Evolutionary conservation across 1,140 invertebrate species (phyloP).

Genomic region (Babylonia areolata): DNA sequence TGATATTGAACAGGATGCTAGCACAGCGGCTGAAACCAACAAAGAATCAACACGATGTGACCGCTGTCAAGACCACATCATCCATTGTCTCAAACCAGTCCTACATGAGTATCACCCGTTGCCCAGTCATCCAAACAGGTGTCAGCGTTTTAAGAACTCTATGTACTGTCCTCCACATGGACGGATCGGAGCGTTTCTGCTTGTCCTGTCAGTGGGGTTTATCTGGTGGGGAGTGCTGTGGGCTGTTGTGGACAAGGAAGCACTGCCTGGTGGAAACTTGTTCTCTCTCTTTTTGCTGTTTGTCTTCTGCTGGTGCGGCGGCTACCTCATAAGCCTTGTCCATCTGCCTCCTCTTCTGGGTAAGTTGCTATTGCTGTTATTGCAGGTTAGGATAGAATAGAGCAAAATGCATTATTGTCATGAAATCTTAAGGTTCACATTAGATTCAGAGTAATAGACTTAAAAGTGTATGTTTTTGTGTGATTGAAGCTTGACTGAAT

Average conservation of each 20-base stretch:
- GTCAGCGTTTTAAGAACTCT: conserved; percentile 58
- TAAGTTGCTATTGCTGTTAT: conserved; percentile 47
- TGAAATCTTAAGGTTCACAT: too few species aligned
- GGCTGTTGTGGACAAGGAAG: conserved; percentile 84
- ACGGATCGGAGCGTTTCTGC: conserved; percentile 61
- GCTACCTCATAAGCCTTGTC: conserved; percentile 85
- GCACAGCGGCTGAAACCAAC: not conserved
- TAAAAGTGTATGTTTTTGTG: too few species aligned
- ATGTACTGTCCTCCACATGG: conserved; percentile 75
- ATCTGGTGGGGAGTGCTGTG: conserved; percentile 87
- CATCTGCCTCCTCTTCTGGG: conserved; percentile 85
- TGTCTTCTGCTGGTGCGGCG: conserved; percentile 84
- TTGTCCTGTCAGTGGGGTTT: conserved; percentile 80
- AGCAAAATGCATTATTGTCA: too few species aligned
- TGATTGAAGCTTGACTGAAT: too few species aligned
- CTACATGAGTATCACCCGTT: conserved; percentile 60
- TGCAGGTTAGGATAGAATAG: too few species aligned
- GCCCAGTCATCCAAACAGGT: conserved; percentile 46
- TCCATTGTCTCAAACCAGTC: conserved; percentile 49
- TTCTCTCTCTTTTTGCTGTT: conserved; percentile 84
- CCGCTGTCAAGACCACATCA: conserved; percentile 41
- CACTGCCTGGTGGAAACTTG: conserved; percentile 86
- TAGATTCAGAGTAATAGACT: too few species aligned
- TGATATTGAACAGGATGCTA: not conserved
- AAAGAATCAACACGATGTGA: conserved; percentile 42